phyloP scores from a whole-genome alignment of 2,113 vertebrate species.

The Oncorhynchus mykiss region DNA sequence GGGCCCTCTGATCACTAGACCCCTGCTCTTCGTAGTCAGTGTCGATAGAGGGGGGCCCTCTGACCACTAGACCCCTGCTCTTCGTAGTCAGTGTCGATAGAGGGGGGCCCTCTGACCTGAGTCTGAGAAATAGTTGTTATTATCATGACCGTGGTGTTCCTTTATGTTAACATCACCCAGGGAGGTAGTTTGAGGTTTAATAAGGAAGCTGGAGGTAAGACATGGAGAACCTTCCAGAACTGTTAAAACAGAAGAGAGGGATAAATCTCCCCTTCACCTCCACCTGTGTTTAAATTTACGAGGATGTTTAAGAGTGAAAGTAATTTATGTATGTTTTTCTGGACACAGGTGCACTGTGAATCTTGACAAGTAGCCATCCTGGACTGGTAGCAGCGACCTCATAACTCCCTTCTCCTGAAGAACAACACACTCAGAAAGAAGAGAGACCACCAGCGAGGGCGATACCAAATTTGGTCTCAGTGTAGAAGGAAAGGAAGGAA shows the following conservation, averaged over 20 bases:
- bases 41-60: no score
- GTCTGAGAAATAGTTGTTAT: slow-evolving; percentile 6
- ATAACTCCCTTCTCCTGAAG: not conserved
- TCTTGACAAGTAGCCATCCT: slow-evolving; percentile 7
- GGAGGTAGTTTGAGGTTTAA: slow-evolving; percentile 45
- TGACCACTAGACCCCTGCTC: no score
- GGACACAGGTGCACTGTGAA: slow-evolving; percentile 58
- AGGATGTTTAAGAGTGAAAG: slow-evolving; percentile 48
- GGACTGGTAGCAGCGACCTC: not conserved
- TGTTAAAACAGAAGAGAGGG: slow-evolving; percentile 37
- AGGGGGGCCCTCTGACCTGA: slow-evolving; percentile 1
- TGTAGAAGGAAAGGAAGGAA: not conserved
- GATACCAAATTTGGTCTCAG: slow-evolving; percentile 68
- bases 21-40: no score
- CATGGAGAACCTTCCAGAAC: slow-evolving; percentile 26
- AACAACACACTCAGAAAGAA: slow-evolving; percentile 54
- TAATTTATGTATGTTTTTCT: slow-evolving; percentile 61
- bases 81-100: not conserved
- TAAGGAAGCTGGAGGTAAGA: slow-evolving; percentile 43
- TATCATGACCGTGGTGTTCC: slow-evolving; percentile 29
- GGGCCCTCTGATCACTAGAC: no score
- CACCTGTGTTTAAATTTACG: slow-evolving; percentile 21
- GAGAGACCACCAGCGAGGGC: slow-evolving; percentile 67
- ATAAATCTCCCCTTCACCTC: slow-evolving; percentile 27
- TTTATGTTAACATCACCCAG: slow-evolving; percentile 51